These are phyloP conservation scores for Helogale parvula DNA, from an alignment of 2,113 vertebrate species.

Conservation along the genomic window DNA sequence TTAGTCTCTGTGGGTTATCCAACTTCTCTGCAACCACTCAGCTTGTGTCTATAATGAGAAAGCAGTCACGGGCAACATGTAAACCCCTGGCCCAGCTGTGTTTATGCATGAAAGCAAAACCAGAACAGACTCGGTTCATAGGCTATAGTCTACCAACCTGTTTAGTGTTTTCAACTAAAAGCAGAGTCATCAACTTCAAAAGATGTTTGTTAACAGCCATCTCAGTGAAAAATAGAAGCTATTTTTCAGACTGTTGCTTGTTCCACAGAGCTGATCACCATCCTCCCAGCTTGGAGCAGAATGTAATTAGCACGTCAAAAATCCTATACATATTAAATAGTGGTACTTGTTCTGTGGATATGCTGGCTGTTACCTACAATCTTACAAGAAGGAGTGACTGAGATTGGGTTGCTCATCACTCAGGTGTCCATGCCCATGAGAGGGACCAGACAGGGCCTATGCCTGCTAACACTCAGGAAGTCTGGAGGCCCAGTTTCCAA, in stretches of 20 bases:
- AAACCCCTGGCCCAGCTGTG: background rate
- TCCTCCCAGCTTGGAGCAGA: background rate
- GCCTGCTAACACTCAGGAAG: background rate
- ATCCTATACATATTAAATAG: background rate
- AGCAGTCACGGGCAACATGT: background rate
- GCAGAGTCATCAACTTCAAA: background rate
- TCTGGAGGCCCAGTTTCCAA: background rate
- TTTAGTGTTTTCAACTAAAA: background rate
- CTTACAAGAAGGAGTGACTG: background rate
- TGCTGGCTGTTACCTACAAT: background rate
- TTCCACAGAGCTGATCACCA: background rate
- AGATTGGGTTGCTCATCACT: background rate
- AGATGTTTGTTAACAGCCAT: background rate
- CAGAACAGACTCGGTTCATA: background rate
- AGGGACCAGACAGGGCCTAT: rapidly evolving
- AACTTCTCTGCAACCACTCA: background rate
- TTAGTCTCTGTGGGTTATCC: background rate
- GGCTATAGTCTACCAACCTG: background rate
- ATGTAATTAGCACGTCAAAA: background rate
- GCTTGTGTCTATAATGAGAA: background rate
- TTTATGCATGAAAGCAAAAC: background rate
- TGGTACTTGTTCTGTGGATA: background rate
- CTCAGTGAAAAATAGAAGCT: background rate
- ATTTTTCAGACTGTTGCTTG: background rate
- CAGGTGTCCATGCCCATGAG: background rate